These are phyloP conservation scores for Hedychridium roseum DNA, from an alignment of 2,888 invertebrate species.

Conservation along the genomic window DNA sequence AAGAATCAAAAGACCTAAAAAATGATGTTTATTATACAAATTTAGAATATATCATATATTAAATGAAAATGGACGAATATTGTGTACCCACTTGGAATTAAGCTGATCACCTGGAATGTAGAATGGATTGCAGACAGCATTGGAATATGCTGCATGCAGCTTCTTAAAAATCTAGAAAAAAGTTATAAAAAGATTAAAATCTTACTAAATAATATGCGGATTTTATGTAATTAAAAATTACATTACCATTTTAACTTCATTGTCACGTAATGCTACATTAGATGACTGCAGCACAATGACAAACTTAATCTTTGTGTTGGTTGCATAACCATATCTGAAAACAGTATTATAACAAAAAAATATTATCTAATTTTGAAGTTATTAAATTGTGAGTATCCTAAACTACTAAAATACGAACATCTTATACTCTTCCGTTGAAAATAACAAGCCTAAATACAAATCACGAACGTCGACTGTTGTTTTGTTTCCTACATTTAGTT, in stretches of 20 bases:
- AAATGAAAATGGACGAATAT: conserved; percentile 5
- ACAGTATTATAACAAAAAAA: conserved; percentile 8
- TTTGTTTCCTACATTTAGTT: conserved; percentile 71
- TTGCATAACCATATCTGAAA: conserved; percentile 90
- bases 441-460: conserved; percentile 88
- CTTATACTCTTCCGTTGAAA: conserved; percentile 95
- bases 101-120: conserved; percentile 92
- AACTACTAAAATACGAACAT: conserved; percentile 75
- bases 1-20: conserved; percentile 53
- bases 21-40: conserved; percentile 1
- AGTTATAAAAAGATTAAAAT: conserved; percentile 14
- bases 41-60: conserved; percentile 5
- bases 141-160: conserved; percentile 90
- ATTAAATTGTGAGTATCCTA: conserved; percentile 9
- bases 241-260: conserved; percentile 92
- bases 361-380: conserved; percentile 11
- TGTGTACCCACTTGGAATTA: conserved; percentile 67
- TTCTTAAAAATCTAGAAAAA: conserved; percentile 80
- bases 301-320: conserved; percentile 96
- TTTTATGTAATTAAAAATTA: conserved; percentile 19
- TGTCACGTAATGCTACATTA: conserved; percentile 87
- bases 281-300: conserved; percentile 91
- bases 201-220: background rate
- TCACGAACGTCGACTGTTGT: conserved; percentile 82
- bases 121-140: conserved; percentile 96